Evolutionary conservation across 1,140 invertebrate genomes (phyloP).

Genomic region (Diuraphis noxia): DNA sequence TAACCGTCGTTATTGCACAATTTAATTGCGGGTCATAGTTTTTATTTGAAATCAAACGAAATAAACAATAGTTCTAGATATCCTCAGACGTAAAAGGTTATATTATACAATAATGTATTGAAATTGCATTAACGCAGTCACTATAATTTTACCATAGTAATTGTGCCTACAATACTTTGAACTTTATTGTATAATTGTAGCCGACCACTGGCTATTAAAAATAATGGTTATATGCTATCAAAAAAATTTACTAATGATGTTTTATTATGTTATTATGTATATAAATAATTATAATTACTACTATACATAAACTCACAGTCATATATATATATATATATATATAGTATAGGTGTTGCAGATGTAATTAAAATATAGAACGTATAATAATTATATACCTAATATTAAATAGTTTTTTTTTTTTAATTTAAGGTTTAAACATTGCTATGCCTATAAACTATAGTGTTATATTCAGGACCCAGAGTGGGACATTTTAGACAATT

Average conservation of each 20-base stretch:
- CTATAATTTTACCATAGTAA: background rate
- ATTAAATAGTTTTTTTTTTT: no score
- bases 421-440: no score
- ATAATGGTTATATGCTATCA: background rate
- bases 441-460: no score
- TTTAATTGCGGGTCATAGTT: background rate
- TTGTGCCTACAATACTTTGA: background rate
- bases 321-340: background rate
- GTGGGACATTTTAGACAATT: no score
- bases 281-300: background rate
- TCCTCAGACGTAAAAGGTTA: background rate
- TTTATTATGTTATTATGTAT: background rate
- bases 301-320: background rate
- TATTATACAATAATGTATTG: background rate
- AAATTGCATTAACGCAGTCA: background rate
- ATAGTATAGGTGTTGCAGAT: background rate
- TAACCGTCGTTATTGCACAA: background rate
- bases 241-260: background rate
- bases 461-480: no score
- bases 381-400: no score
- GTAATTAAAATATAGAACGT: no score
- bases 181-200: background rate
- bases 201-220: background rate
- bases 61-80: background rate
- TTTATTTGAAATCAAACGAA: background rate